Base-by-base conservation (phyloP, 2,113 vertebrate genomes). In the Macrotis lagotis region DNA sequence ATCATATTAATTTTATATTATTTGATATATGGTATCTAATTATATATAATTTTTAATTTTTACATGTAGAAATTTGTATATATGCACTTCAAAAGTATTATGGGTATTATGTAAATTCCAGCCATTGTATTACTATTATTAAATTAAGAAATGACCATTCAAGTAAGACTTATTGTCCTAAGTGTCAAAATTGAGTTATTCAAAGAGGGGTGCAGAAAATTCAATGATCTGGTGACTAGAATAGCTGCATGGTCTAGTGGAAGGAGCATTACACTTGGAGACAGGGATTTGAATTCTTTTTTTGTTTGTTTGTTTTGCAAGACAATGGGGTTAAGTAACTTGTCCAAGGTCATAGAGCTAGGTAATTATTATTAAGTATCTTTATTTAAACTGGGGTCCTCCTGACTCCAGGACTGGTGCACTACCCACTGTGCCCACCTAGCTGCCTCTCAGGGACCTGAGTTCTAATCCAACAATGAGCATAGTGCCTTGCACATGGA, bases 151-250 rank as follows among this genome's bases (percentile, higher is more conserved):
- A 94, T 50, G 93, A 89, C 44, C 66, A 14, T 50, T 96, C 12
- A 48, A 90, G 22, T 83, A 93, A 4, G 52, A 88, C 91, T 96
- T 74, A 83, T 37, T 83, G 48, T 83, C 59, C 24, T 94, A 94
- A 90, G 50, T 55, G n/a, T 51, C 3, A 37, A 50, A 48, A 24
- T 89, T 94, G 91, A 89, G 59, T 89, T 83, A 28, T 2, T 14
- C 37, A n/a, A 22, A 1, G 37, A 74, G 4, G 7, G 37, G 1
- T 66, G 66, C 11, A 49, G 90, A 88, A 93, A 59, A 26, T 51
- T 66, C 16, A 6, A 19, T 91, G n/a, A 88, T 48, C 1, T 25
- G 25, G 51, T 48, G 14, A 66, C 31, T 49, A 25, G 44, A 93
- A 50, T 16, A 19, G 26, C 50, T 44, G 37, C 89, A 92, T 94